Percentiles rank a stretch among this genome's conserved stretches.
These are phyloP conservation scores for Lagorchestes hirsutus DNA, from an alignment of 2,797 vertebrate genomes.

Conservation along the genomic window DNA sequence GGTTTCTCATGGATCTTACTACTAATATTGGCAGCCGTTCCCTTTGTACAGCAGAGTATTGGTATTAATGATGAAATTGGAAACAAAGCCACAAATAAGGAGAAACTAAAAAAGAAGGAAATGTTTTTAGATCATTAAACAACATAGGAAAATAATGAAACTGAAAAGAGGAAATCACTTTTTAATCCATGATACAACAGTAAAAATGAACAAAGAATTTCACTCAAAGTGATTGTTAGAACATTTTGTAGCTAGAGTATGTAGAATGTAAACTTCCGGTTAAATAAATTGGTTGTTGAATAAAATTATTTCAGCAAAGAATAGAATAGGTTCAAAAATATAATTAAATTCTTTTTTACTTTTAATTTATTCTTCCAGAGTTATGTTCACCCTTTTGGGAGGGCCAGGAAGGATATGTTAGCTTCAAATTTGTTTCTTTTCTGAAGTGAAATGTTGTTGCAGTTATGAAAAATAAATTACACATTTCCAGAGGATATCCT, in stretches of 20 bases:
- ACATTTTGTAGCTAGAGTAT: background rate
- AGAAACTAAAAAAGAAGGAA: background rate
- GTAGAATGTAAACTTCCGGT: background rate
- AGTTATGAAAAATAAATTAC: background rate
- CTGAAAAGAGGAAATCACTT: conserved; percentile 1
- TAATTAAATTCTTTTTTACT: background rate
- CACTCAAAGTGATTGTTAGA: conserved; percentile 6
- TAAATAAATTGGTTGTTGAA: background rate
- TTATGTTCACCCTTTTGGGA: background rate
- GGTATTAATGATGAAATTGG: background rate
- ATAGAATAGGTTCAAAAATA: conserved; percentile 1
- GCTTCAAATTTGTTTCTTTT: background rate
- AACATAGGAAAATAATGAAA: background rate
- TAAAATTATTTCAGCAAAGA: background rate
- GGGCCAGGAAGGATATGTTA: background rate
- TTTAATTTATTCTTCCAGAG: background rate
- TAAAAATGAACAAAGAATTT: background rate
- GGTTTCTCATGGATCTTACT: background rate
- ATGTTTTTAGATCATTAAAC: background rate
- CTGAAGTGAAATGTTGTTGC: conserved; percentile 2
- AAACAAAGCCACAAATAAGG: background rate
- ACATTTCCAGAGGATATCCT: background rate
- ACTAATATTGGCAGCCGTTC: too few species aligned
- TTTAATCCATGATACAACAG: conserved; percentile 30
- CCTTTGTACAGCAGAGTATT: background rate